Evolutionary conservation across 2,797 vertebrate species (phyloP), one percentile per base, ranked within the genome.

Genomic region (Chaenodraco wilsoni): DNA sequence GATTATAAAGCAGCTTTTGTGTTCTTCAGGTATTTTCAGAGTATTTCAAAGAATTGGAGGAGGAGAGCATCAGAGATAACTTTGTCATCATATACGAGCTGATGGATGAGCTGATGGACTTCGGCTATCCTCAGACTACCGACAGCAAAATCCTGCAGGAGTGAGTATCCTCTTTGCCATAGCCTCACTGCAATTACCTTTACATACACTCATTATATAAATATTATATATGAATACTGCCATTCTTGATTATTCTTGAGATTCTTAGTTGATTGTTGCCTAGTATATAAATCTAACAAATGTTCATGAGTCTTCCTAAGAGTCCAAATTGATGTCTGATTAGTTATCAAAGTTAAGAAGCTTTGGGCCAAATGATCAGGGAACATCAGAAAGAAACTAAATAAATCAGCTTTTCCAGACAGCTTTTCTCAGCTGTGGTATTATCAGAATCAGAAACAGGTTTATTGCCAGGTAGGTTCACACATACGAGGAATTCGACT

Each of bases 91-190:
- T 99, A 91, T 99, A 99, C 13, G 98, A 99, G 91, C 93, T 99
- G 76, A 93, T 99, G 92, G 98, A 99, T 19, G 98, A 99, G 88
- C 94, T 99, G 82, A 99, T 99, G 98, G 98, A 99, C 89, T 99
- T 99, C 21, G 98, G 98, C 49, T 99, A 97, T 76, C 98, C 98
- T 3, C 98, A 99, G 89, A 99, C 98, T 63, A 99, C 98, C 0
- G 98, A 99, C 85, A 99, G 98, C 95, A 99, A 99, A 91, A 99
- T 99, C 84, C 93, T 99, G 54, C 98, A 99, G 93, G 98, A 99
- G 98, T 99, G 87, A 95, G 97, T 96, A 78, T 65, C 40, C 13
- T 46, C 58, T 65, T 40, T 15, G 11, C 11, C 16, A 2, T 8
- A 19, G 5, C 49, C 3, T 65, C 16, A 59, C 14, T 51, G 2